Conservation (phyloP, 2,888 invertebrate species). For the Oithona nana region DNA sequence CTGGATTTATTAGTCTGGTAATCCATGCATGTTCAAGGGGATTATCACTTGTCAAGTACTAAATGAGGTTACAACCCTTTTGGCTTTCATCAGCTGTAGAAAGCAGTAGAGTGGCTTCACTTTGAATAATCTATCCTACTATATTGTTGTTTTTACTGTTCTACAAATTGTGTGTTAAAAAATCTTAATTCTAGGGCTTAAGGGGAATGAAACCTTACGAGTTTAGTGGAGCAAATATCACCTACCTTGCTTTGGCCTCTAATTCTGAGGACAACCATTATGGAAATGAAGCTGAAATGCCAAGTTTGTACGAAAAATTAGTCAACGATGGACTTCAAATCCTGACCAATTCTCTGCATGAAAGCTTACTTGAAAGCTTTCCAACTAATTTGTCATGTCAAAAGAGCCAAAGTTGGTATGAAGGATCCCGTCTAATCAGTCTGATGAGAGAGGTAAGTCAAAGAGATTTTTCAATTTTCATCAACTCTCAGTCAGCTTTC, state of each 20-base stretch:
- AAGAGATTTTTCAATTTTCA: background rate
- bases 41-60: background rate
- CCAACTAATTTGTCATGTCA: background rate
- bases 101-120: background rate
- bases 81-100: background rate
- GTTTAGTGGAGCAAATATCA: background rate
- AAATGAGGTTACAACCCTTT: no score
- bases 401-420: background rate
- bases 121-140: background rate
- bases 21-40: background rate
- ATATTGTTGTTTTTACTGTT: background rate
- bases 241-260: background rate
- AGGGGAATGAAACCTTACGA: background rate
- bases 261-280: background rate
- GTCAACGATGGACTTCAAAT: background rate
- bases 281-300: no score
- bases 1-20: no score
- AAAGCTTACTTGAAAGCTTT: background rate
- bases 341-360: background rate
- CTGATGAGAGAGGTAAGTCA: slow-evolving; percentile 2
- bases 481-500: background rate
- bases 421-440: background rate
- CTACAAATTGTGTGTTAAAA: background rate
- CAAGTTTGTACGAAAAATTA: background rate
- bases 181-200: background rate